Base-by-base conservation (phyloP, 1,140 invertebrate species). In the Atopsyche davidsoni region DNA sequence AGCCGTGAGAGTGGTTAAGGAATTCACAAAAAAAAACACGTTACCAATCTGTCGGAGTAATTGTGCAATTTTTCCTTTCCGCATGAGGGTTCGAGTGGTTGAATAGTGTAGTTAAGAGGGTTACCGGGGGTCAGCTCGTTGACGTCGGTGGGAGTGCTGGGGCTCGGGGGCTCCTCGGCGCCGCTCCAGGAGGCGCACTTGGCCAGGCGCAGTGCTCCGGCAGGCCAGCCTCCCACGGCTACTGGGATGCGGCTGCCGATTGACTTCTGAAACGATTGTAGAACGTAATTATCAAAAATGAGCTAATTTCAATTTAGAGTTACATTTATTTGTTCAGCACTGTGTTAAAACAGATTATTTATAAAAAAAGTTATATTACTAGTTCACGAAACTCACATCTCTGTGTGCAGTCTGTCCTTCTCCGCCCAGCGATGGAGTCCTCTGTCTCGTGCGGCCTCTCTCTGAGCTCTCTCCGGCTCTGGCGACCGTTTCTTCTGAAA, bases 181-280 rank as follows among this genome's bases (percentile, higher is more conserved):
- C 75, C 75, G 51, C 71, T 70, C 77, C 76, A 79, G 4, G 75
- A 78, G 18, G 75, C 73, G 60, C 76, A 77, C 59, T 79, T 78
- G 51, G 74, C 74, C 36, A 77, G 63, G 10, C 68, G 58, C 24
- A 62, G 54, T 46, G 63, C 63, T 28, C 48, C 41, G 23, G 68
- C 62, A 42, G 69, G 60, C 2, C 67, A 64, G 31, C 67, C 67
- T 16, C 68, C 66, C 1, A 68, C 69, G 4, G 66, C 56, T n/a
- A 60, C 47, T 11, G 46, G 55, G 53, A 47, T 59, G 47, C 49
- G 32, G 32, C 55, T 64, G 25, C 64, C 65, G 51, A 61, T 61
- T 0, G 68, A 70, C 0, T 66, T 62, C 67, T 63, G 53, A 4
- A 28, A 50, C 6, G 42, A 18, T 21, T 16, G 16, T 18, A 34